A percentile compares a stretch with the other conserved stretches of the same genome.
phyloP scores from a whole-genome alignment of 2,888 invertebrate genomes.

The Catocala fraxini region DNA sequence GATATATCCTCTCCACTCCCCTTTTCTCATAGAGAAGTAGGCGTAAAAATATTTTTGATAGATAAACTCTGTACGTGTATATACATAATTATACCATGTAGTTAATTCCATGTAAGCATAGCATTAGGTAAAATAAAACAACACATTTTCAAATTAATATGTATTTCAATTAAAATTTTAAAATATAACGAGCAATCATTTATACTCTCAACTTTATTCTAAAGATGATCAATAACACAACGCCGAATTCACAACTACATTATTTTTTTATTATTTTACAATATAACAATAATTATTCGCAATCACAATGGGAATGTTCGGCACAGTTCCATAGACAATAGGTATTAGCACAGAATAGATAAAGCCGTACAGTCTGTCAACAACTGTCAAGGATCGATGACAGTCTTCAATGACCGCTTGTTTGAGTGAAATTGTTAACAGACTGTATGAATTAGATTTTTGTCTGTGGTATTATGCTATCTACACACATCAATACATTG shows the following conservation, averaged over 20 bases:
- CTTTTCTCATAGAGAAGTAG: too few species aligned
- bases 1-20: too few species aligned
- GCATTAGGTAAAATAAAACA: slow-evolving; percentile 44
- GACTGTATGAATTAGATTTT: too few species aligned
- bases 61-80: too few species aligned
- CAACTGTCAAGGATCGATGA: too few species aligned
- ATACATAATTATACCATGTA: too few species aligned
- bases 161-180: slow-evolving; percentile 81
- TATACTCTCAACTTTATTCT: slow-evolving; percentile 67
- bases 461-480: not conserved
- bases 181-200: slow-evolving; percentile 83
- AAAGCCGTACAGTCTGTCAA: too few species aligned
- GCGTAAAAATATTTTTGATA: too few species aligned
- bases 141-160: slow-evolving; percentile 68
- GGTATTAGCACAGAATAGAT: too few species aligned
- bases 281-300: slow-evolving; percentile 60
- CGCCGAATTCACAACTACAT: slow-evolving; percentile 83
- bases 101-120: too few species aligned
- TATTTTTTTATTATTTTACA: slow-evolving; percentile 59
- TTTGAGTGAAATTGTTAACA: too few species aligned
- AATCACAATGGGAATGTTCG: slow-evolving; percentile 60
- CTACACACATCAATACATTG: slow-evolving; percentile 5
- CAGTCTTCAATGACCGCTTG: too few species aligned
- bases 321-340: slow-evolving; percentile 40
- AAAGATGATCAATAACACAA: slow-evolving; percentile 79